These are phyloP conservation scores for Eupithecia tripunctaria DNA, from an alignment of 2,888 invertebrate genomes.

Conservation along the genomic window DNA sequence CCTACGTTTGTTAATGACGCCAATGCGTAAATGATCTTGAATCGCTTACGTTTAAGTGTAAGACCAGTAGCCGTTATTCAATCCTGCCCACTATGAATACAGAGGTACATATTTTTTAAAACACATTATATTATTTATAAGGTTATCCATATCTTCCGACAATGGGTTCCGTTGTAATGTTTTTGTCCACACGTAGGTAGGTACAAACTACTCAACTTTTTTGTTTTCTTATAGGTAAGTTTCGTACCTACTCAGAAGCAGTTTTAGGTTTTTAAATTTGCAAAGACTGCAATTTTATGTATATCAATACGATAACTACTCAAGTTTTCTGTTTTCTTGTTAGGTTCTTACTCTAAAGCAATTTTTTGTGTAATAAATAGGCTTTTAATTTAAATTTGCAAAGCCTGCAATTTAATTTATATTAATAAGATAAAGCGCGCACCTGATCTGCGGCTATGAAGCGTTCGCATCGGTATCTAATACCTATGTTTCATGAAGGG, in stretches of 20 bases:
- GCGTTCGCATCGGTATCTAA: too few species aligned
- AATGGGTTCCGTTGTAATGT: not conserved
- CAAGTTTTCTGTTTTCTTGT: not conserved
- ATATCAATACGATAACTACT: not conserved
- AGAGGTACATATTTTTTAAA: too few species aligned
- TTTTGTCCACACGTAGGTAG: not conserved
- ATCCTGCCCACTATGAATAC: not conserved
- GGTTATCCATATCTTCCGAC: too few species aligned
- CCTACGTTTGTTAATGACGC: not conserved
- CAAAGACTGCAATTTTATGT: not conserved
- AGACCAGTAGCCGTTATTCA: slow-evolving; percentile 21
- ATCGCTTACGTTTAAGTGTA: slow-evolving; percentile 9
- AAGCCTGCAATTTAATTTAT: not conserved
- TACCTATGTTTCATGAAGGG: not conserved
- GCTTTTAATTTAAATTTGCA: not conserved
- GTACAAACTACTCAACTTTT: not conserved
- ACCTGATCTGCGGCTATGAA: not conserved
- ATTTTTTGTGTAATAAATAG: not conserved
- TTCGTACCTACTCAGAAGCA: not conserved
- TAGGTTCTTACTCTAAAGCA: not conserved
- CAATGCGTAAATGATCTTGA: not conserved
- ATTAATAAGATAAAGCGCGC: not conserved
- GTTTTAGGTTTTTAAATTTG: not conserved
- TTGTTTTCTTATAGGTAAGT: not conserved
- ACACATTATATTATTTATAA: too few species aligned